Percentiles rank a stretch among this genome's conserved stretches.
Conservation (phyloP, 2,797 vertebrate genomes). For the Trichosurus vulpecula region DNA sequence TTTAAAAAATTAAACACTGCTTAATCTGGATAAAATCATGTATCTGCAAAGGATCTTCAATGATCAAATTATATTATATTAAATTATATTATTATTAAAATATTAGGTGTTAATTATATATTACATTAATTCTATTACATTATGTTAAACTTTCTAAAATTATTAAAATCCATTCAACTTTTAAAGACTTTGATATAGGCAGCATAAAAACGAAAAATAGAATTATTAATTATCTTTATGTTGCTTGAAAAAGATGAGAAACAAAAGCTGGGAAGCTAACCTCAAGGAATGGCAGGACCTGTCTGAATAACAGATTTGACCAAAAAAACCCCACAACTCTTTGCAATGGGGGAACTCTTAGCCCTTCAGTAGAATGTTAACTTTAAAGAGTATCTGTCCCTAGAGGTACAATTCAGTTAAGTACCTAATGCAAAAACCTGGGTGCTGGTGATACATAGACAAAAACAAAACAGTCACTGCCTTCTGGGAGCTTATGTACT, state of each 20-base stretch:
- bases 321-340: not conserved
- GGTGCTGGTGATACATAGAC: not conserved
- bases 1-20: not conserved
- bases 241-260: not conserved
- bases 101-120: no score
- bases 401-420: not conserved
- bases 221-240: not conserved
- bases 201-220: not conserved
- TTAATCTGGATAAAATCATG: not conserved
- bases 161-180: not conserved
- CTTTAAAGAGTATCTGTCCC: not conserved
- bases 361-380: not conserved
- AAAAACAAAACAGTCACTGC: not conserved
- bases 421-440: not conserved
- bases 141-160: not conserved
- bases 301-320: not conserved
- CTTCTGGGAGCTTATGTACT: not conserved
- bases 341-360: not conserved
- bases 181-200: not conserved
- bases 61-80: not conserved
- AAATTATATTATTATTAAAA: no score
- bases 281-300: not conserved
- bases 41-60: not conserved
- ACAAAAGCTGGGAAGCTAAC: not conserved
- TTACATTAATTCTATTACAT: no score